Base-by-base conservation (phyloP, 2,113 vertebrate genomes). In the Eptatretus burgeri region DNA sequence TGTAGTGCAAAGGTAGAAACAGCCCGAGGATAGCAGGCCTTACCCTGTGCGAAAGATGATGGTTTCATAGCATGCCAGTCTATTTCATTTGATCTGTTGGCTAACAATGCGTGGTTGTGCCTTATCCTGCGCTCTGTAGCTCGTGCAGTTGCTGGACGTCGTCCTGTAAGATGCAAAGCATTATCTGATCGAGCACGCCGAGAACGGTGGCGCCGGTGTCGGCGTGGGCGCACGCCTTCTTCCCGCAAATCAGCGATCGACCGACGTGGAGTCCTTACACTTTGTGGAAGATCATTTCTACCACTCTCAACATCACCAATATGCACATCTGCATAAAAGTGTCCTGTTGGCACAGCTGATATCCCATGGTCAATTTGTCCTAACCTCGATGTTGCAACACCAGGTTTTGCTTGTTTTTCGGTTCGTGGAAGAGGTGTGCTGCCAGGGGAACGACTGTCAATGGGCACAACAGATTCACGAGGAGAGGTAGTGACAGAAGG, bases 1-100 rank as follows among this genome's bases (percentile, higher is more conserved):
- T 96, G 91, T 69, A 98, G 72, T 2, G 85, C 85, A 11, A 98
- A 76, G 71, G 95, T 89, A 1, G 91, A 96, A 41, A 91, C 89
- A 41, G 91, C 95, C 69, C 89, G 76, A 41, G 27, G 27, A 41
- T 41, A 41, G 27, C 27, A 41, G 7, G 27, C 27, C 27, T 41
- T 41, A 5, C 87, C 89, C 70, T 86, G 94, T 70, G 78, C 82
- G 67, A 83, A 73, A 5, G 84, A 89, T 64, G 77, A 72, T 60
- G 84, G 85, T 66, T 81, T 74, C 52, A 73, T 77, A 72, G 73
- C 73, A 67, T 73, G 81, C 63, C 76, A 78, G 18, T 80, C 81
- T 67, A 81, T 69, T 2, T 73, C 70, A 71, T 84, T 84, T 66
- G 56, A 19, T n/a, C 81, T 77, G 68, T 75, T 71, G 12, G 56